These are phyloP conservation scores for Drosophila miranda DNA, from an alignment of 1,140 invertebrate species.

Conservation along the genomic window DNA sequence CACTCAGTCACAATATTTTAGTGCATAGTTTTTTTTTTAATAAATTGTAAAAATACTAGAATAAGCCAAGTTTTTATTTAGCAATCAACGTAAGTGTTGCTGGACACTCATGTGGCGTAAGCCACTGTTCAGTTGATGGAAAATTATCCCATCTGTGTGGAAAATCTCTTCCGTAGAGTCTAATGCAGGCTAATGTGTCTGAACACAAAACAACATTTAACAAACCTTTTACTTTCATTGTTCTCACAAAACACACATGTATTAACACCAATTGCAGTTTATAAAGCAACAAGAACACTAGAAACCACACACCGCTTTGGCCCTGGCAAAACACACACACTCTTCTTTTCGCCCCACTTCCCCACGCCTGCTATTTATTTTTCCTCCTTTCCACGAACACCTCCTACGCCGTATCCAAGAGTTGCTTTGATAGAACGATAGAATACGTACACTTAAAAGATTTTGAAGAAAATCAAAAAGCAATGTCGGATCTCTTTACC, in stretches of 20 bases:
- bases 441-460: slow-evolving; percentile 10
- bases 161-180: too few relatives aligned
- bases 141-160: too few relatives aligned
- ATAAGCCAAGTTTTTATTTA: background rate
- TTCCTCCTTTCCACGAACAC: background rate
- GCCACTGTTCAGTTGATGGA: too few relatives aligned
- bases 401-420: slow-evolving; percentile 4
- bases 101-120: too few relatives aligned
- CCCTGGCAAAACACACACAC: slow-evolving; percentile 33
- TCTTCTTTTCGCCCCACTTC: background rate
- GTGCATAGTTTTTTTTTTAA: slow-evolving; percentile 1
- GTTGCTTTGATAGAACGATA: slow-evolving; percentile 12
- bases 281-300: slow-evolving; percentile 15
- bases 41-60: background rate
- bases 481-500: slow-evolving; percentile 77
- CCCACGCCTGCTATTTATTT: slow-evolving; percentile 1
- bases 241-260: slow-evolving; percentile 9
- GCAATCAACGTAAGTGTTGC: slow-evolving; percentile 21
- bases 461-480: slow-evolving; percentile 45
- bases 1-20: background rate
- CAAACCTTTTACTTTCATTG: slow-evolving; percentile 33
- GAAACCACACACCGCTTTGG: slow-evolving; percentile 24
- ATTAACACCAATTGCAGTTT: slow-evolving; percentile 12
- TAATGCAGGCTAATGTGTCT: background rate
- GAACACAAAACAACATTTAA: slow-evolving; percentile 20